Base-by-base conservation (phyloP, 2,113 vertebrate species). In the Neogale vison region DNA sequence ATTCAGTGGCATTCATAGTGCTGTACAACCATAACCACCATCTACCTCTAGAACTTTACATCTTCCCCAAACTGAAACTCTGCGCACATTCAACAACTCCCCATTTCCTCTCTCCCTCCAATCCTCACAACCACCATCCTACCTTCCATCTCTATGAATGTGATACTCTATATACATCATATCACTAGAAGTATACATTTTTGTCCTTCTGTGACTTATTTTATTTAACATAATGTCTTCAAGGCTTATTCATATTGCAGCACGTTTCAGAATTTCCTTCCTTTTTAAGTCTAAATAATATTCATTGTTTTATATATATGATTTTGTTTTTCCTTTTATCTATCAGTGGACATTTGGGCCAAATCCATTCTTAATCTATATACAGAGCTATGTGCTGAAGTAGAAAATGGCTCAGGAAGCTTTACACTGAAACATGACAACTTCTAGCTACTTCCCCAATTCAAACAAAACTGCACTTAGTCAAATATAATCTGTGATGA, bases 1-100 rank as follows among this genome's bases (percentile, higher is more conserved):
- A 29, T 59, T 69, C 82, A 87, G 65, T 39, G 34, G 80, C 45
- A 50, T 57, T 36, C n/a, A 3, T 24, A 74, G 2, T 87, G 14
- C 31, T 47, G 10, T 42, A 23, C 14, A 67, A 67, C 20, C 34
- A 89, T 47, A 45, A 89, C 15, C 11, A 79, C 42, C 8, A 79
- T 52, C 47, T 7, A 65, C 20, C 57, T 93, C 47, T 29, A 50
- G 34, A 92, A 96, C 34, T 76, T 92, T 50, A 85, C 61, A 74
- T 65, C 47, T 97, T 90, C 65, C 57, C 65, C 69, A 91, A 69
- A 97, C 7, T 42, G 59, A 94, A 88, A 88, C 29, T 93, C 15
- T 67, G 21, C 39, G 20, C 42, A 67, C 69, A 63, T 39, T 88
- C 52, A 96, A 84, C 63, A 77, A 36, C 36, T 82, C 55, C 39